Base-by-base conservation (phyloP, 2,888 invertebrate genomes). In the Candidula unifasciata region DNA sequence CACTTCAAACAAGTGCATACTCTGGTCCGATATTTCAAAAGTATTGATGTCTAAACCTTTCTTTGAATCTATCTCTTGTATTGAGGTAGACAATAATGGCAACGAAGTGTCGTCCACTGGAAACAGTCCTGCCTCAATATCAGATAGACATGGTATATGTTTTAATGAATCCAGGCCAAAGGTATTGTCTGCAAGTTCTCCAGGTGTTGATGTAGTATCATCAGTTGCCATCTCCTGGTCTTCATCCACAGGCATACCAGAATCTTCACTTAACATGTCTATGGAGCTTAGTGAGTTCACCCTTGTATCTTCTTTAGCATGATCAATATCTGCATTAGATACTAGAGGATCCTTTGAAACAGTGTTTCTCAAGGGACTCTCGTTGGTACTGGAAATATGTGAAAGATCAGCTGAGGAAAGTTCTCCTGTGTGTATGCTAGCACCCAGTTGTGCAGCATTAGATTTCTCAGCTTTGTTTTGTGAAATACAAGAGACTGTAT, bases 201-300 rank as follows among this genome's bases (percentile, higher is more conserved):
- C 74, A 30, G 80, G 68, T 16, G 71, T 44, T 52, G 85, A 71
- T 44, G 77, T 81, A 2, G 85, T 77, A 33, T 69, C 85, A 69
- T 71, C 78, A 33, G 78, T 85, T 37, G 57, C 52, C 30, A 66
- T 35, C 52, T 85, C 77, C 35, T 76, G 77, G 27, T 81, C 81
- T n/a, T 85, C 81, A 76, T 82, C 80, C 57, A 57, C 78, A 60
- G 80, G 78, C 80, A 84, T 79, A n/a, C 80, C 79, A 33, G 84
- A 80, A 44, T 80, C 74, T 35, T 84, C 80, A 74, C 69, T 80
- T 44, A 79, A 52, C 52, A 80, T 76, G 37, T 80, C 84, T 13
- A 81, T 73, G 37, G 80, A 64, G 44, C 52, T 82, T 35, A 60
- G 77, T 30, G 81, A 81, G 27, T 71, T 35, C 8, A 37, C 77